Base-by-base conservation (phyloP, 2,888 invertebrate species). In the Stenolophus ochropezus region DNA sequence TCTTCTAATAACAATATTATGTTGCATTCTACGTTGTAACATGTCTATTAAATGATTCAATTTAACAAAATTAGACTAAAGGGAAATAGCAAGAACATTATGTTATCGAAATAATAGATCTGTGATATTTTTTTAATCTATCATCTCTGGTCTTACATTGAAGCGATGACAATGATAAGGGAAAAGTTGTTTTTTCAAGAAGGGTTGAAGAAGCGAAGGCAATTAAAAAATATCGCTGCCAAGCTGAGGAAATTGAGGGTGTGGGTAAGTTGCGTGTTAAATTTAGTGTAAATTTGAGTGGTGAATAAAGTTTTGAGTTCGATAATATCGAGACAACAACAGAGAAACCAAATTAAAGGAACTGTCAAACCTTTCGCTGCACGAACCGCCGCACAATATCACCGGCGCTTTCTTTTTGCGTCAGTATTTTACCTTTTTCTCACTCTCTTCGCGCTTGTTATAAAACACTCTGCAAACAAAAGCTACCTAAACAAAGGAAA, bases 401-500 rank as follows among this genome's bases (percentile, higher is more conserved):
- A 80, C 73, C 53, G 73, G n/a, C 33, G 73, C 6, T 73, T 80
- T 58, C 33, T 42, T 80, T 80, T 80, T 71, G 33, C 56, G 71
- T 33, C 49, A 65, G 51, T 69, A 25, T 79, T 79, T 79, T 47
- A 79, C 79, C 58, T 79, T 79, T 61, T 79, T 79, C 51, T 73
- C 51, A 73, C 73, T 73, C 73, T 79, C 51, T 69, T 79, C 71
- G 71, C 79, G 80, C 80, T 80, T 73, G 80, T 80, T 80, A 80
- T 80, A 73, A 71, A 80, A 71, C 71, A 80, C 80, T 75, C 75
- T 51, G 71, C 71, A 80, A 80, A 80, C 80, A 80, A 80, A 80
- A 73, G 80, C 73, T 80, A 73, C 80, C 80, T 73, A 73, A 71
- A 80, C 80, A 80, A 80, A 80, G 58, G 58, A 80, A 80, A 80